These are phyloP conservation scores for Cottoperca gobio DNA, from an alignment of 2,797 vertebrate genomes.

Conservation along the genomic window DNA sequence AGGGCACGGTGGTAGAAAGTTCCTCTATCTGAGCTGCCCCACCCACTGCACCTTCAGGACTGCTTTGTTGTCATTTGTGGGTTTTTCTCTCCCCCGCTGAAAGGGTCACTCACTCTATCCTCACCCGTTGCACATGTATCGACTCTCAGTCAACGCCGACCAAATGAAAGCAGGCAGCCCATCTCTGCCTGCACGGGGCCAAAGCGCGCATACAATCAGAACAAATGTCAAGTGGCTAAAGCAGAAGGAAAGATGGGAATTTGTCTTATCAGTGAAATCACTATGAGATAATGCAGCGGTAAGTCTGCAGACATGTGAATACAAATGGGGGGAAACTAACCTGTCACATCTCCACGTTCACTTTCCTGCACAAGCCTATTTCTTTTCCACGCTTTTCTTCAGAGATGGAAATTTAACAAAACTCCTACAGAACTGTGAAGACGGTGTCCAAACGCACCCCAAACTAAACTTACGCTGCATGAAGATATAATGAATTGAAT, in stretches of 20 bases:
- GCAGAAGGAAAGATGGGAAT: slow-evolving; percentile 55
- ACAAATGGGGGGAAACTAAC: slow-evolving; percentile 33
- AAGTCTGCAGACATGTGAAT: slow-evolving; percentile 45
- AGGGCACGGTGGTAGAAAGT: neutral
- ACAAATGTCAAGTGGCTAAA: slow-evolving; percentile 63
- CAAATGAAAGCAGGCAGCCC: slow-evolving; percentile 80
- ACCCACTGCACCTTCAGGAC: slow-evolving; percentile 45
- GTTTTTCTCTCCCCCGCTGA: slow-evolving; percentile 36
- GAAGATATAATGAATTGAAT: slow-evolving; percentile 1
- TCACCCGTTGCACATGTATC: slow-evolving; percentile 61
- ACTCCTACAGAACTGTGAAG: neutral
- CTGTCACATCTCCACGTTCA: slow-evolving; percentile 43
- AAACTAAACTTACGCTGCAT: neutral
- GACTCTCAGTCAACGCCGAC: slow-evolving; percentile 74
- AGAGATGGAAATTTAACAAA: slow-evolving; percentile 23
- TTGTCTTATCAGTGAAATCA: slow-evolving; percentile 62
- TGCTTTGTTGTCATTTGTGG: slow-evolving; percentile 40
- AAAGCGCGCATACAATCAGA: slow-evolving; percentile 64
- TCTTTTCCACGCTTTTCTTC: slow-evolving; percentile 11
- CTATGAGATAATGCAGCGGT: slow-evolving; percentile 50
- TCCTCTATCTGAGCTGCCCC: slow-evolving; percentile 10
- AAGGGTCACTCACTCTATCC: slow-evolving; percentile 67
- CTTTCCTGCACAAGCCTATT: slow-evolving; percentile 14
- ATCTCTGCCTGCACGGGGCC: slow-evolving; percentile 54
- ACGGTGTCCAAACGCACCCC: neutral